Base-by-base conservation (phyloP, 2,113 vertebrate genomes). In the Gadus macrocephalus region DNA sequence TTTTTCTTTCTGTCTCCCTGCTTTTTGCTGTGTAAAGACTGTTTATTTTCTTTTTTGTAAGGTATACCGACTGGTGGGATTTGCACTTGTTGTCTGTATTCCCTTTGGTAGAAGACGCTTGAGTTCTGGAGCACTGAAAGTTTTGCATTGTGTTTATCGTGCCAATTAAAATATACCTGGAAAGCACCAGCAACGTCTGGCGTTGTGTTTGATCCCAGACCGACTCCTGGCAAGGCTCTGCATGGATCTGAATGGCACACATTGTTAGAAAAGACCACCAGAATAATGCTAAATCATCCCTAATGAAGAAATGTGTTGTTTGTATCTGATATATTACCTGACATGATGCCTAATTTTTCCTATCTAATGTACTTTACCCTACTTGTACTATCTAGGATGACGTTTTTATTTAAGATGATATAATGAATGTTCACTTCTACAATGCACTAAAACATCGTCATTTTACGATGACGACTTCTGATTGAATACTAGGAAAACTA, bases 121-220 rank as follows among this genome's bases (percentile, higher is more conserved):
- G 84, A 91, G 83, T 91, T 89, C 85, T 70, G 75, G 84, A 91
- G 91, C 91, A 91, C 90, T 91, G 90, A 91, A 90, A 85, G 90
- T 86, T 90, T 91, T 88, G 88, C 91, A 91, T 89, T 89, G 91
- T 92, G 90, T 92, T 92, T 86, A 92, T 80, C 89, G 91, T 92
- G 91, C 92, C 91, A 92, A 93, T 92, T 89, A 93, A 92, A 49
- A 92, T 80, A 87, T 89, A 90, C 88, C 86, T 86, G 78, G 75
- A 89, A 89, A 88, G 71, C 42, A 49, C 25, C 25, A 49, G 42
- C 8, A 11, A 2, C n/a, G 35, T 64, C 14, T 61, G n/a, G 42
- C 72, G 20, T 73, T 3, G 12, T 27, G 20, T 27, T 75, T 67
- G 55, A 83, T 64, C 42, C 70, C 22, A 38, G n/a, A 62, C 28